Conservation (phyloP, 2,797 vertebrate species). For the Rousettus madagascariensis region DNA sequence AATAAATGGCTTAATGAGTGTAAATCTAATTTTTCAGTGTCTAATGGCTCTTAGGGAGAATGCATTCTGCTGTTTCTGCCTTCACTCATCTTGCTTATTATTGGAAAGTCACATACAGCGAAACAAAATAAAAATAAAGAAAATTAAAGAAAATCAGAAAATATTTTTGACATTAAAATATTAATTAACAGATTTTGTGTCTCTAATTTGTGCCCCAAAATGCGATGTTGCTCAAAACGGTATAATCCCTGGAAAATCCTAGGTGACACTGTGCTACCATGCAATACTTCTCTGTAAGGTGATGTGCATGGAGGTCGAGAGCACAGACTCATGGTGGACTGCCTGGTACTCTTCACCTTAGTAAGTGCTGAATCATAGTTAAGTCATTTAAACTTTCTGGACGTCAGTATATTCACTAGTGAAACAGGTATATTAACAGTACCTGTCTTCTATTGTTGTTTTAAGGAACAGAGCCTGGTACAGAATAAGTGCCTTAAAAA, state of each 20-base stretch:
- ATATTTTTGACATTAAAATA: background rate
- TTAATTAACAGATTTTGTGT: background rate
- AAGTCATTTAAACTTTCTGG: background rate
- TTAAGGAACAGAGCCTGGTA: background rate
- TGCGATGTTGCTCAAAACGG: background rate
- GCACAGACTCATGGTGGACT: background rate
- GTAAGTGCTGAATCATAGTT: accelerated
- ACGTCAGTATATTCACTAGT: background rate
- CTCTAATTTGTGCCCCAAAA: background rate
- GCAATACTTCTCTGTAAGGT: no score
- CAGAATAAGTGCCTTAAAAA: background rate
- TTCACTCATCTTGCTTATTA: background rate
- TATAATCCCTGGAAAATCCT: background rate
- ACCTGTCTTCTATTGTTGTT: background rate
- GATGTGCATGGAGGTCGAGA: background rate
- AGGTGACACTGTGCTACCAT: accelerated
- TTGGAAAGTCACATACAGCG: background rate
- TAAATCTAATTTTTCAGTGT: background rate
- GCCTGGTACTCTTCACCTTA: background rate
- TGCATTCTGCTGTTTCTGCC: background rate
- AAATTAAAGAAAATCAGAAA: background rate
- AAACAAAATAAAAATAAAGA: background rate
- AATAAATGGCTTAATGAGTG: background rate
- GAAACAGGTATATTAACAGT: background rate
- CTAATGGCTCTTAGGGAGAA: background rate